A percentile compares a stretch with the other conserved stretches of the same genome.
Conservation (phyloP, 2,888 invertebrate genomes). For the Troides helena region DNA sequence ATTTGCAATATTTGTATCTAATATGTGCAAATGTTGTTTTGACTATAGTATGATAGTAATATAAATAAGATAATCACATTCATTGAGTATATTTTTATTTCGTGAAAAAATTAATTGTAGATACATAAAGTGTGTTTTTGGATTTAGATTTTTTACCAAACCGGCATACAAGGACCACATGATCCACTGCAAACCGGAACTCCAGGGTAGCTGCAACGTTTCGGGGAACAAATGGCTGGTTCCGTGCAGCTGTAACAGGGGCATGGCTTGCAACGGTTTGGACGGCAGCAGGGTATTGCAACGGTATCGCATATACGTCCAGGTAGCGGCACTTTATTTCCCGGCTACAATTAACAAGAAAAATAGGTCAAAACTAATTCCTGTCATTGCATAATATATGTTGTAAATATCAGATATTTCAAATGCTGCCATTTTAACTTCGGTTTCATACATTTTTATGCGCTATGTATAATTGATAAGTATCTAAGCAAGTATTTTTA, state of each 20-base stretch:
- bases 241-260: constrained; percentile 77
- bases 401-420: too few relatives aligned
- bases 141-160: constrained; percentile 50
- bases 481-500: too few relatives aligned
- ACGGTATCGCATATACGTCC: constrained; percentile 52
- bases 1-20: too few relatives aligned
- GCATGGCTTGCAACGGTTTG: constrained; percentile 78
- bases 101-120: neutral
- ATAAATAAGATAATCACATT: neutral
- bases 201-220: constrained; percentile 70
- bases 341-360: constrained; percentile 46
- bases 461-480: too few relatives aligned
- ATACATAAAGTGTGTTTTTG: neutral
- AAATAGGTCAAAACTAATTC: too few relatives aligned
- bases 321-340: constrained; percentile 49
- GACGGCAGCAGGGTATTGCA: constrained; percentile 77
- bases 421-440: too few relatives aligned
- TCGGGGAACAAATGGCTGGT: constrained; percentile 59
- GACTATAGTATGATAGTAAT: too few relatives aligned
- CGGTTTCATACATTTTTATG: too few relatives aligned
- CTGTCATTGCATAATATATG: too few relatives aligned
- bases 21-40: too few relatives aligned
- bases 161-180: constrained; percentile 71
- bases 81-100: neutral
- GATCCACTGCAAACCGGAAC: constrained; percentile 60